These are phyloP conservation scores for Agrypnus murinus DNA, from an alignment of 2,888 invertebrate genomes.

Conservation along the genomic window DNA sequence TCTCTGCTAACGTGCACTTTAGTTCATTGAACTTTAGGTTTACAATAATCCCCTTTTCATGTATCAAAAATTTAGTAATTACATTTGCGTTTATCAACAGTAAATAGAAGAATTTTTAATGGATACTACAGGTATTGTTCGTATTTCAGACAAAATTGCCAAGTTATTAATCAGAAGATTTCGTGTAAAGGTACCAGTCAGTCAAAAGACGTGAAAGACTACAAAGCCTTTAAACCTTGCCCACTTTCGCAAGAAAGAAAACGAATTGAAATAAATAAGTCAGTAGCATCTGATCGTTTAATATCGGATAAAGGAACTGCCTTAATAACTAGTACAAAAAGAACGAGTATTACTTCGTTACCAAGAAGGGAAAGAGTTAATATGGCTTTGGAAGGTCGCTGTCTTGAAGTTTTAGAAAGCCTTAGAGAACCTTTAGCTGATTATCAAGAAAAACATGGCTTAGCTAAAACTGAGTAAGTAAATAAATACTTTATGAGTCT, in stretches of 20 bases:
- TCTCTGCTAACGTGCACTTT: background rate
- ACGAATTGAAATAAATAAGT: too few relatives aligned
- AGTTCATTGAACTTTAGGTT: background rate
- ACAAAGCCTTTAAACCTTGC: background rate
- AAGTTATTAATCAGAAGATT: conserved; percentile 8
- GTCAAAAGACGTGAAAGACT: background rate
- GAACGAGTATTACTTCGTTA: too few relatives aligned
- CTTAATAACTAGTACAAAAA: too few relatives aligned
- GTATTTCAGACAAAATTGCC: conserved; percentile 1
- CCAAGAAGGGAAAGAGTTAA: too few relatives aligned
- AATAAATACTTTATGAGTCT: too few relatives aligned
- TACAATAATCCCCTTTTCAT: background rate
- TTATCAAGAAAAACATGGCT: conserved; percentile 65
- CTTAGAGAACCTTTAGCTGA: conserved; percentile 66
- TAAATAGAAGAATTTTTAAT: background rate
- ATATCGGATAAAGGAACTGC: too few relatives aligned
- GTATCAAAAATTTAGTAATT: background rate
- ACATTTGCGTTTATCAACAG: background rate
- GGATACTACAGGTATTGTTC: background rate
- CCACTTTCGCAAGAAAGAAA: too few relatives aligned
- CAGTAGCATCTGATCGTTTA: too few relatives aligned
- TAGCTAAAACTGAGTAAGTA: conserved; percentile 64
- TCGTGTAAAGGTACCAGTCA: conserved; percentile 1
- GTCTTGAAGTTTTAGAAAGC: conserved; percentile 50
- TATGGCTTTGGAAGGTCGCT: background rate